These are phyloP conservation scores for Anoplolepis gracilipes DNA, from an alignment of 1,140 invertebrate species.

Conservation along the genomic window DNA sequence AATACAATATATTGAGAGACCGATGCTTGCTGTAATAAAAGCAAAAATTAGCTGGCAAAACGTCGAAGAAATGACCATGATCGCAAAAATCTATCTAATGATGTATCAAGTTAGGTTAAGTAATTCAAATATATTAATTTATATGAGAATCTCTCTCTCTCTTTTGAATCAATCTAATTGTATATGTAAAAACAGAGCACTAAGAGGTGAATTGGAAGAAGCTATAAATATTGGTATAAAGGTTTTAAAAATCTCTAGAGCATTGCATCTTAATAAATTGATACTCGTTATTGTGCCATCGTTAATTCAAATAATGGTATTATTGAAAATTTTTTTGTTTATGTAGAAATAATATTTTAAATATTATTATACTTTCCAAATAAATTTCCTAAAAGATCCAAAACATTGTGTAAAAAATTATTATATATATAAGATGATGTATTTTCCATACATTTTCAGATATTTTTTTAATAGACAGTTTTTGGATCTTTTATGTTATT, in stretches of 20 bases:
- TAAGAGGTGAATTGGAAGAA: slow-evolving; percentile 67
- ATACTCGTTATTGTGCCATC: slow-evolving; percentile 67
- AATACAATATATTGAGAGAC: slow-evolving; percentile 61
- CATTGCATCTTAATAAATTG: slow-evolving; percentile 50
- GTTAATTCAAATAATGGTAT: slow-evolving; percentile 73
- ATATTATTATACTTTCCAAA: no score
- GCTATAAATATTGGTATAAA: slow-evolving; percentile 64
- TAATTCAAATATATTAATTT: slow-evolving; percentile 15
- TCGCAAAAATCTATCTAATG: slow-evolving; percentile 60
- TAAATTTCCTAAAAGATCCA: background rate
- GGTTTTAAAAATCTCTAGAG: slow-evolving; percentile 61
- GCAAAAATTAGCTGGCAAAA: slow-evolving; percentile 57
- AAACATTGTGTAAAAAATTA: background rate
- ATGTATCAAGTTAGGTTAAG: slow-evolving; percentile 74
- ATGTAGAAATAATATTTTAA: background rate
- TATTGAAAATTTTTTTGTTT: background rate
- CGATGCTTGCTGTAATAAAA: slow-evolving; percentile 53
- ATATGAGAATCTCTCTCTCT: background rate
- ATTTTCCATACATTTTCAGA: background rate
- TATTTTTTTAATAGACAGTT: background rate
- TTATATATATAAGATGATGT: background rate
- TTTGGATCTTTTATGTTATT: background rate
- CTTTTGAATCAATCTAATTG: background rate
- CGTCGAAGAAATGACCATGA: slow-evolving; percentile 59
- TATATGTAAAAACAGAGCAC: slow-evolving; percentile 46